Evolutionary conservation across 2,797 vertebrate genomes (phyloP), one percentile per base, ranked within the genome.

Genomic region (Gila robusta): DNA sequence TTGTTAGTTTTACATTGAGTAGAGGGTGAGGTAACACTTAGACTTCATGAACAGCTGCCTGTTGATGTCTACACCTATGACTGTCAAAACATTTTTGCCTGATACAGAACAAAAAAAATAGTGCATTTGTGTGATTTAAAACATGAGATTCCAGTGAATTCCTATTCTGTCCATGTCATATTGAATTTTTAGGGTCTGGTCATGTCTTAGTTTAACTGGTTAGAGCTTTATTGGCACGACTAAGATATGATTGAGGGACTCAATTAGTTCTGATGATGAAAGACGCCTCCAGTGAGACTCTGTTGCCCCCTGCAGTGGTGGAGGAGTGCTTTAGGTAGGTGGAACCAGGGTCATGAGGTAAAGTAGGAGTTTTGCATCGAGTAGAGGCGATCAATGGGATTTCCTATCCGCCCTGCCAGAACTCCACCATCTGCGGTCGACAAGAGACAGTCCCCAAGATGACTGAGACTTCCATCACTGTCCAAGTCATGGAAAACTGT

Each of bases 321-420:
- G 88, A 88, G 87, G 79, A 90, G 88, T 37, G 72, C 82, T 86
- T 82, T 91, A 91, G 86, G 81, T 89, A 88, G 87, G 82, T 89
- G 89, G 88, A 92, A 89, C 89, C 78, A 91, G 88, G 90, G 96
- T 98, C 97, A 98, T 93, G 97, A 98, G 79, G 97, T 97, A 95
- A 98, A 98, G 93, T 98, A 98, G 91, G 97, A 98, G 94, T 96
- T 97, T 92, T 98, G 97, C 97, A 98, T 98, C 91, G 97, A 98
- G 93, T 97, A 98, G 79, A 98, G 96, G 67, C 97, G 96, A 93
- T 98, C 97, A 0, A 98, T 98, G 88, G 97, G 97, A 90, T 97
- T 97, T 91, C 96, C 96, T 92, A 97, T 95, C 21, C 96, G 94
- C 12, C 95, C 96, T 19, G 95, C 90, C 90, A 97, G 91, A 77